Conservation (phyloP, 2,888 invertebrate genomes). For the Trachelus stipa region DNA sequence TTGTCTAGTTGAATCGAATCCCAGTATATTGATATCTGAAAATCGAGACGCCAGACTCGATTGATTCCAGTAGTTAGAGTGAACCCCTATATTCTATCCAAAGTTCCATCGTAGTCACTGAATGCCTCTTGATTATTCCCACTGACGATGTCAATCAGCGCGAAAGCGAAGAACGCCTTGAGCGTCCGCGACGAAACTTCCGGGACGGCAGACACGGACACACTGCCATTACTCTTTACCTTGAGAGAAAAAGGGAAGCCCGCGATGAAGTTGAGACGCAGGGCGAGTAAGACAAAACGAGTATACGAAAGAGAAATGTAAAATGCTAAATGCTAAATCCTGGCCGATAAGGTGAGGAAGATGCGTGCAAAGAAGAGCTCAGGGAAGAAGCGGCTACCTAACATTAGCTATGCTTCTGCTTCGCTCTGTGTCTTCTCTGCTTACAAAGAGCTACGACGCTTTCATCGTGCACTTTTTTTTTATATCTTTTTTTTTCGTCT, state of each 20-base stretch:
- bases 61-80: background rate
- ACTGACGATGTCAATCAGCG: background rate
- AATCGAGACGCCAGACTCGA: background rate
- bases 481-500: background rate
- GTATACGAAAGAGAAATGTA: background rate
- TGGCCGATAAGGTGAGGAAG: background rate
- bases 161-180: background rate
- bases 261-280: background rate
- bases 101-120: background rate
- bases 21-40: background rate
- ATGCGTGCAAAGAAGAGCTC: conserved; percentile 26
- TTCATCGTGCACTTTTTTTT: conserved; percentile 1
- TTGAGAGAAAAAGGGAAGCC: background rate
- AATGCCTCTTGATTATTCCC: background rate
- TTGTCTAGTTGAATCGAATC: background rate
- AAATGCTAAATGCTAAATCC: background rate
- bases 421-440: conserved; percentile 41
- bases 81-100: background rate
- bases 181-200: background rate
- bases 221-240: background rate
- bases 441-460: conserved; percentile 27
- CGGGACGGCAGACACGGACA: background rate
- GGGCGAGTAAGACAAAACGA: background rate
- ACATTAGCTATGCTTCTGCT: conserved; percentile 52
- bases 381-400: conserved; percentile 47